A percentile compares a stretch with the other conserved stretches of the same genome.
phyloP scores from a whole-genome alignment of 2,113 vertebrate species.

The Azemiops feae region DNA sequence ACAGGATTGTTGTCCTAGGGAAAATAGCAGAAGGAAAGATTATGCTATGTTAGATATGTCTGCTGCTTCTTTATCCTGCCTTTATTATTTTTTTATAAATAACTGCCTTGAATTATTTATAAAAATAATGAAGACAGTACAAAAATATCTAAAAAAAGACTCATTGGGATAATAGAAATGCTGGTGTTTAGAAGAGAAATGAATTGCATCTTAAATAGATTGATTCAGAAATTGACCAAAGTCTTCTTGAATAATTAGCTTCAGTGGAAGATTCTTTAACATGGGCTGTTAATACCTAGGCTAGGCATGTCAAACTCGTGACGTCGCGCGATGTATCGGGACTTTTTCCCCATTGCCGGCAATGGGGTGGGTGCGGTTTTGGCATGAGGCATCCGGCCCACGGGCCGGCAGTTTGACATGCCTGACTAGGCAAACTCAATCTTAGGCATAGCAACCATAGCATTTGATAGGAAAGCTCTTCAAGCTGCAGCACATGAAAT shows the following conservation, averaged over 20 bases:
- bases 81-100: not conserved
- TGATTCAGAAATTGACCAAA: not conserved
- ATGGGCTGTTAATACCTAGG: not conserved
- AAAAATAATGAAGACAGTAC: not conserved
- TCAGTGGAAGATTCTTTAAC: not conserved
- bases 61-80: not conserved
- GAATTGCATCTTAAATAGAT: not conserved
- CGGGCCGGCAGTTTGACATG: too few relatives aligned
- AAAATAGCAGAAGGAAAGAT: not conserved
- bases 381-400: too few relatives aligned
- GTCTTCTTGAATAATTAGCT: not conserved
- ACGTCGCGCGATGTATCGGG: too few relatives aligned
- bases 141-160: not conserved
- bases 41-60: not conserved
- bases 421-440: slow-evolving; percentile 4
- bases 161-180: not conserved
- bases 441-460: not conserved
- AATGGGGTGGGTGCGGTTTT: too few relatives aligned
- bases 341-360: too few relatives aligned
- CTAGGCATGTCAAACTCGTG: too few relatives aligned
- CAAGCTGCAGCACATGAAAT: not conserved
- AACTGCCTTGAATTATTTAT: not conserved
- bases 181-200: not conserved
- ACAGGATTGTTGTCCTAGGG: not conserved
- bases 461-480: not conserved